phyloP scores from a whole-genome alignment of 1,140 invertebrate species.

The Homalodisca vitripennis region DNA sequence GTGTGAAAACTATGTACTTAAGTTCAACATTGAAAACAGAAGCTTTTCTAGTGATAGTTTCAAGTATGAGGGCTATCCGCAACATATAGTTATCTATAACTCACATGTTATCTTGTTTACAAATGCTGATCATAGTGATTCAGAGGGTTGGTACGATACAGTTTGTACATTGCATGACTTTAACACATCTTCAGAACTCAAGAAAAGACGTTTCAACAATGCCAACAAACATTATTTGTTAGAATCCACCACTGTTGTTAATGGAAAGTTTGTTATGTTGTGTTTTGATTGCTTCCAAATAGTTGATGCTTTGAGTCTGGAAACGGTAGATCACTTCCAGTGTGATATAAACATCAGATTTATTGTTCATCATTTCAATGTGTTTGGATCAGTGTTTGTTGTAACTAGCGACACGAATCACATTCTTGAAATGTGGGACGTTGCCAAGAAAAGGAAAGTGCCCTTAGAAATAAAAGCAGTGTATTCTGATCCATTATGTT shows the following conservation, averaged over 20 bases:
- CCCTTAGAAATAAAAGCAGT: too few species aligned
- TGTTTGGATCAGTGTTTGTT: too few species aligned
- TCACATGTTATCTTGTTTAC: background rate
- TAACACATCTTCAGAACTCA: background rate
- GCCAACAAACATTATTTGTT: background rate
- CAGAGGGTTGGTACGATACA: background rate
- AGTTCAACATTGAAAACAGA: background rate
- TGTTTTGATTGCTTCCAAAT: background rate
- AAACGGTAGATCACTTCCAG: background rate
- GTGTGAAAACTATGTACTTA: background rate
- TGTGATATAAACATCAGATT: too few species aligned
- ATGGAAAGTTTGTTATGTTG: background rate
- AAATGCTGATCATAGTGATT: background rate
- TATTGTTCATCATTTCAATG: too few species aligned
- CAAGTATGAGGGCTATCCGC: background rate
- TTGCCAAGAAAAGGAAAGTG: too few species aligned
- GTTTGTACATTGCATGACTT: background rate
- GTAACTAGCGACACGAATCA: too few species aligned
- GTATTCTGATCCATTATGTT: too few species aligned
- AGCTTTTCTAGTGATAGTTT: background rate
- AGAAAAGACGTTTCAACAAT: background rate
- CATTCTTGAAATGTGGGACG: too few species aligned
- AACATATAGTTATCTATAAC: background rate
- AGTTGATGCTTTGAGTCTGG: background rate
- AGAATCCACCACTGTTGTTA: background rate